A percentile compares a stretch with the other conserved stretches of the same genome.
phyloP scores from a whole-genome alignment of 2,888 invertebrate species.

The Acrobasis suavella region DNA sequence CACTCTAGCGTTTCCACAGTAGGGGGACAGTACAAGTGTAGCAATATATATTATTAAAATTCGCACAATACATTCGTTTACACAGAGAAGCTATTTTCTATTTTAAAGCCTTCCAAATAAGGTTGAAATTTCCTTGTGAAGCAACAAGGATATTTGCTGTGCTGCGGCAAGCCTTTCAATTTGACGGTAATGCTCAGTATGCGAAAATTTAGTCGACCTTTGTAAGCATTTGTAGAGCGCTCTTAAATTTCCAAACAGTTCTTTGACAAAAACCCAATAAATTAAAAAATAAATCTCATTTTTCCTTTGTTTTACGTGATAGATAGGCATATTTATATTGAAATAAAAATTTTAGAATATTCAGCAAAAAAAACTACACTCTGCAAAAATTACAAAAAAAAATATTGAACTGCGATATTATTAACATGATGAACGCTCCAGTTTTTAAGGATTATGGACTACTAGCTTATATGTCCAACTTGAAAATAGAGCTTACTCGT shows the following conservation, averaged over 20 bases:
- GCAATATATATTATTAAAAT: conserved; percentile 1
- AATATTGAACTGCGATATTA: too few species aligned
- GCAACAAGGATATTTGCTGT: not conserved
- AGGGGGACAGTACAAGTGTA: not conserved
- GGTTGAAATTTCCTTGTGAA: not conserved
- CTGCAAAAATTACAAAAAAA: too few species aligned
- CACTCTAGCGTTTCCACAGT: not conserved
- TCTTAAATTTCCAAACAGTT: not conserved
- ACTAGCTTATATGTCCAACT: too few species aligned
- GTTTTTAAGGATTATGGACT: too few species aligned
- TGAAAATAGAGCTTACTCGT: too few species aligned
- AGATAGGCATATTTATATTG: too few species aligned
- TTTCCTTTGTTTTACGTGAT: not conserved
- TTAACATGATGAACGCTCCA: too few species aligned
- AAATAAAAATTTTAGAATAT: too few species aligned
- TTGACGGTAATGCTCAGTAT: conserved; percentile 65
- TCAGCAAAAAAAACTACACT: too few species aligned
- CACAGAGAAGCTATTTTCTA: not conserved
- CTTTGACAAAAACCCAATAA: not conserved
- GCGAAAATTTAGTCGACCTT: conserved; percentile 69
- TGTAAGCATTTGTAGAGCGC: conserved; percentile 57
- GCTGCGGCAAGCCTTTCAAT: conserved; percentile 60
- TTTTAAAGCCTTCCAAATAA: not conserved
- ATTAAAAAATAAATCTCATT: not conserved
- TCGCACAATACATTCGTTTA: not conserved